phyloP scores from a whole-genome alignment of 1,140 invertebrate species.

The Saxidomus purpurata region DNA sequence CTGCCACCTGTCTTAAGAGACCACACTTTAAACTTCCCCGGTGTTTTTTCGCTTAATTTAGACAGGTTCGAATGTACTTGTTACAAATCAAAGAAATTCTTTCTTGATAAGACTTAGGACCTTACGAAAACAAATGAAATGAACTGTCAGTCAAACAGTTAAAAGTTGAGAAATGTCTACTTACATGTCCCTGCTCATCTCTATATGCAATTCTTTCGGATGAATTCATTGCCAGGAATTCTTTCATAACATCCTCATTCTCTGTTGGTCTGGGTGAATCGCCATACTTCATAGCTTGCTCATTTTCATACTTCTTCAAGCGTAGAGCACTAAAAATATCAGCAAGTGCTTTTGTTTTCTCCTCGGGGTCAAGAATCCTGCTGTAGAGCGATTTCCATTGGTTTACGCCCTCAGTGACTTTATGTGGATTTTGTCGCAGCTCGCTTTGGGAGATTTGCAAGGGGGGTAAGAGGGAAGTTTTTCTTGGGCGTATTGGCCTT shows the following conservation, averaged over 20 bases:
- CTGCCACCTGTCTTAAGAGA: no score
- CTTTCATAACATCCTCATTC: conserved; percentile 1
- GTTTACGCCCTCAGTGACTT: conserved; percentile 66
- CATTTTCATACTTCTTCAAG: conserved; percentile 75
- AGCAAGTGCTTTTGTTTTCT: conserved; percentile 71
- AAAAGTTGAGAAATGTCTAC: not conserved
- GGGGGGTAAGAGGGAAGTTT: conserved; percentile 55
- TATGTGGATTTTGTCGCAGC: conserved; percentile 45
- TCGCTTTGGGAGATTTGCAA: conserved; percentile 33
- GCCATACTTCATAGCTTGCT: conserved; percentile 73
- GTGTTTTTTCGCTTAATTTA: no score
- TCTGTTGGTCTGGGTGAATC: conserved; percentile 43
- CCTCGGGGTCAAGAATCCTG: conserved; percentile 72
- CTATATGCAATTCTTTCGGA: conserved; percentile 32
- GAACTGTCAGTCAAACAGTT: no score
- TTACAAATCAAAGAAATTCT: no score
- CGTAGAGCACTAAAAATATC: conserved; percentile 77
- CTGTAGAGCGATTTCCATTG: conserved; percentile 76
- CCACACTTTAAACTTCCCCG: no score
- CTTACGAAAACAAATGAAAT: no score
- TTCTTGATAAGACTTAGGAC: no score
- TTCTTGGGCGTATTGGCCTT: conserved; percentile 36
- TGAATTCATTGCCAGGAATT: not conserved
- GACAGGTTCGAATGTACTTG: no score
- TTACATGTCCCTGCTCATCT: conserved; percentile 53